Evolutionary conservation across 2,888 invertebrate species (phyloP), one percentile per base, ranked within the genome.

Genomic region (Parnassius apollo): DNA sequence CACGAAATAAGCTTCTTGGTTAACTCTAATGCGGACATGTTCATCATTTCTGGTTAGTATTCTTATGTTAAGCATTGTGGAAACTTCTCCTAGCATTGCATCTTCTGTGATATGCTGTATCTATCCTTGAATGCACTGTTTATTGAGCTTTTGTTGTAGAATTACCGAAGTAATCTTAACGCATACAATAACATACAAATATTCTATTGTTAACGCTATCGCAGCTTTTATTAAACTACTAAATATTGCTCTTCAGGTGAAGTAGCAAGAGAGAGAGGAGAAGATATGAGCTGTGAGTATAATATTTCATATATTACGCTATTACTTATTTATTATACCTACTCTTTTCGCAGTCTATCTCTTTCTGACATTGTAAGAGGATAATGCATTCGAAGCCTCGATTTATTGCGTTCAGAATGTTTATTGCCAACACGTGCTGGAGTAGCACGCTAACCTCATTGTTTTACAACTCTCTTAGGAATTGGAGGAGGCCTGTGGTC

Each of bases 231-330:
- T 48, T 60, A 53, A 64, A 54, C 52, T 57, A 42, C 66, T 59
- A 66, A 60, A 71, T 69, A 72, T 78, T 81, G 69, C 69, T 75
- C 93, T 93, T 71, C 93, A 95, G 95, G 95, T 93, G 95, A 95
- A 89, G 93, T 95, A 80, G 94, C 95, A 74, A 93, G 95, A 81
- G 94, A 94, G 86, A 93, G 95, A 81, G 95, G 95, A 75, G 95
- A 95, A 85, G 95, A 95, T 81, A 93, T 94, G 75, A 95, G 94
- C 88, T 92, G 96, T 96, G 92, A 96, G 96, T 95, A 87, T 64
- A 46, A 35, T 35, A 4, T 35, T 7, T 1, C 4, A 35, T 35
- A 35, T 35, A 35, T 35, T 35, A 35, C 35, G 45, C 51, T 25
- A 8, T 18, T 48, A 51, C 49, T 60, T 66, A 44, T 55, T 10